Evolutionary conservation across 2,888 invertebrate genomes (phyloP).

Genomic region (Eurytoma adleriae): DNA sequence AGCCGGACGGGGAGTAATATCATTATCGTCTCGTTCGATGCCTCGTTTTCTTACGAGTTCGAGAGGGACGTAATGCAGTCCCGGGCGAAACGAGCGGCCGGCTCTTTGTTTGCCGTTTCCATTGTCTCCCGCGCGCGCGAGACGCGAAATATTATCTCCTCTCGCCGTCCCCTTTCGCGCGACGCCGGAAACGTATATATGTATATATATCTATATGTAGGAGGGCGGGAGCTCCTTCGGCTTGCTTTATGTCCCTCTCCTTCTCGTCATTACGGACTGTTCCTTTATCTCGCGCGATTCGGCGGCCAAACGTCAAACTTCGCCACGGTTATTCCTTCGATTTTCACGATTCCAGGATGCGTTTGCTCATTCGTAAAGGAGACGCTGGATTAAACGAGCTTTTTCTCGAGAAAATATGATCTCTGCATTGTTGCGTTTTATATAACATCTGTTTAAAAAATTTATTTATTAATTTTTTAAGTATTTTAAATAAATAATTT

Average conservation of each 20-base stretch:
- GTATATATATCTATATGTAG: too few relatives aligned
- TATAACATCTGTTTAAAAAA: not conserved
- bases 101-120: constrained; percentile 69
- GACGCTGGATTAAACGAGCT: constrained; percentile 12
- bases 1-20: constrained; percentile 61
- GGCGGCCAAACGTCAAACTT: constrained; percentile 44
- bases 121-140: constrained; percentile 64
- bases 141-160: constrained; percentile 53
- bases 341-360: constrained; percentile 32
- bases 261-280: constrained; percentile 45
- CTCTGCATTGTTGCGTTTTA: not conserved
- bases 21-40: constrained; percentile 68
- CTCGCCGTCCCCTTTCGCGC: not conserved
- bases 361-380: constrained; percentile 37
- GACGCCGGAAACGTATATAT: too few relatives aligned
- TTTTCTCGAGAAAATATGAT: not conserved
- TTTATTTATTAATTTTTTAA: too few relatives aligned
- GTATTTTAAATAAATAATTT: too few relatives aligned
- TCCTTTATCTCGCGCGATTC: constrained; percentile 38
- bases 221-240: constrained; percentile 3
- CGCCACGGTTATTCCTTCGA: constrained; percentile 33
- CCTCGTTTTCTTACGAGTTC: constrained; percentile 72
- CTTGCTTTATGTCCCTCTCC: constrained; percentile 39
- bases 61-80: constrained; percentile 68
- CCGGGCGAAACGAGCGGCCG: constrained; percentile 58